These are phyloP conservation scores for Sphyrna mokarran DNA, from an alignment of 2,113 vertebrate genomes.

Conservation along the genomic window DNA sequence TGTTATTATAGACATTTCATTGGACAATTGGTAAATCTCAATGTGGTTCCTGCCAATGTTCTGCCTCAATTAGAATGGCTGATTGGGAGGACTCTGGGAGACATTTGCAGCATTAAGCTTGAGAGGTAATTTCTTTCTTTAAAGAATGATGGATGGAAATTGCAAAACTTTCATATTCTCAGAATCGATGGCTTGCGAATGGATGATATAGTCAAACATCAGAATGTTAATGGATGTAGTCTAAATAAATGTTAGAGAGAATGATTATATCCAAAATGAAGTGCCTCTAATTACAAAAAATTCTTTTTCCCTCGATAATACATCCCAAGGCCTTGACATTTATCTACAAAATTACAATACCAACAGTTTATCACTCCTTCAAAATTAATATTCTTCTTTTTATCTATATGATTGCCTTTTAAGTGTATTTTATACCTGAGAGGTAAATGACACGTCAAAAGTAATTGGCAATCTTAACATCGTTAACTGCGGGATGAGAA, in stretches of 20 bases:
- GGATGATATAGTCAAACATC: background rate
- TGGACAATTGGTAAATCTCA: background rate
- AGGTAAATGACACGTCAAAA: background rate
- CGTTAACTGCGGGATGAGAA: background rate
- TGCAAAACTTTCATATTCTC: background rate
- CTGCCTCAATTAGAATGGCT: background rate
- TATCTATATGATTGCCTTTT: background rate
- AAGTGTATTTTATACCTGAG: background rate
- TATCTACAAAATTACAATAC: conserved; percentile 11
- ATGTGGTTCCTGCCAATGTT: background rate
- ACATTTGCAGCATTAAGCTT: background rate
- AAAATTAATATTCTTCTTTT: conserved; percentile 25
- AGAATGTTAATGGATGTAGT: background rate
- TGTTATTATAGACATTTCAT: background rate
- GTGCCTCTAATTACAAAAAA: background rate
- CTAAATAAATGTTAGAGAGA: background rate
- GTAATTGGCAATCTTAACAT: background rate
- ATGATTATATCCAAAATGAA: background rate
- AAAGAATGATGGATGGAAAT: background rate
- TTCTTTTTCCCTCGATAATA: conserved; percentile 12
- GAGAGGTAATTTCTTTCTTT: background rate
- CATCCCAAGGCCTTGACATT: conserved; percentile 3
- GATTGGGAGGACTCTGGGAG: background rate
- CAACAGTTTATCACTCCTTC: background rate
- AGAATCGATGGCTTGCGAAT: background rate